These are phyloP conservation scores for Dicrurus megarhynchus DNA, from an alignment of 2,113 vertebrate genomes.

Conservation along the genomic window DNA sequence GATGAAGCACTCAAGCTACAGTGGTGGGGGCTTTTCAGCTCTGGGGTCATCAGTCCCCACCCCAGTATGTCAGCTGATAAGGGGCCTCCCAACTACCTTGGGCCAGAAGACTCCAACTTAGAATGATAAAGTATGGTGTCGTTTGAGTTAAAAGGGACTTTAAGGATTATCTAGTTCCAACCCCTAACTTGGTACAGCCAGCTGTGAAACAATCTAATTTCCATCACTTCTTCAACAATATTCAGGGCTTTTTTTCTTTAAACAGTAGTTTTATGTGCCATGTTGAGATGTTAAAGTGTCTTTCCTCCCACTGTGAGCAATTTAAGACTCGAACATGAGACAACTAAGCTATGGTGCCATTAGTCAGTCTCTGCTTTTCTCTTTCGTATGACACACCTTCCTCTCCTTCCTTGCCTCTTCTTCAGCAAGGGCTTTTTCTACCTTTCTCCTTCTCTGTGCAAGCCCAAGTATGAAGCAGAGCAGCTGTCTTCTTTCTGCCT, in stretches of 20 bases:
- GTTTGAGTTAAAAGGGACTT: background rate
- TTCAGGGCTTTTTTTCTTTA: background rate
- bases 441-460: background rate
- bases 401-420: background rate
- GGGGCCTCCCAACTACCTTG: background rate
- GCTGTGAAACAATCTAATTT: background rate
- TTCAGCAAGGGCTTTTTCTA: background rate
- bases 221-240: background rate
- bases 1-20: background rate
- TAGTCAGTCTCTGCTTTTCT: background rate
- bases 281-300: slow-evolving; percentile 6
- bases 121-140: background rate
- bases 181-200: background rate
- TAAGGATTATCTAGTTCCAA: background rate
- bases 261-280: background rate
- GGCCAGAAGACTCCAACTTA: background rate
- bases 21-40: background rate
- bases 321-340: slow-evolving; percentile 3
- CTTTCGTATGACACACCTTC: background rate
- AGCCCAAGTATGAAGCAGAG: background rate
- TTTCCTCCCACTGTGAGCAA: slow-evolving; percentile 12
- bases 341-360: background rate
- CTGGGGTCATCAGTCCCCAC: background rate
- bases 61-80: background rate
- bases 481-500: slow-evolving; percentile 32